These are phyloP conservation scores for Philonicus albiceps DNA, from an alignment of 2,888 invertebrate species.

Conservation along the genomic window DNA sequence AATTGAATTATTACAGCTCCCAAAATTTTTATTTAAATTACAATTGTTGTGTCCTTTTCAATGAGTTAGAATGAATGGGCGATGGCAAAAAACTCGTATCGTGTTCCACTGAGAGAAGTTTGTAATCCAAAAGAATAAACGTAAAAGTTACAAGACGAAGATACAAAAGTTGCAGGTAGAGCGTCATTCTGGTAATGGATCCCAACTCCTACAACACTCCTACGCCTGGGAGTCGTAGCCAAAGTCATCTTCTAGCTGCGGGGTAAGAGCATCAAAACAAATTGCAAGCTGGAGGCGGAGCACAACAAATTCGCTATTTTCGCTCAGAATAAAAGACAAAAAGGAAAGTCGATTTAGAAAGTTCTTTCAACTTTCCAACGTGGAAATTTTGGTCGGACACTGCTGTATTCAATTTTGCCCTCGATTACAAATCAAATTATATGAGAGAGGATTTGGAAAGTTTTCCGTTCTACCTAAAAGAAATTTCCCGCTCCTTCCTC, in stretches of 20 bases:
- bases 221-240: neutral
- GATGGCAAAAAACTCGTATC: neutral
- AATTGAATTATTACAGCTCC: neutral
- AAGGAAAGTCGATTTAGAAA: neutral
- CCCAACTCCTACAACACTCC: neutral
- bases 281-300: neutral
- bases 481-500: neutral
- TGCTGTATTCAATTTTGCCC: conserved; percentile 13
- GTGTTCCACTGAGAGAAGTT: neutral
- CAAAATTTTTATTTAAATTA: neutral
- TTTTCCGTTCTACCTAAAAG: neutral
- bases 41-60: neutral
- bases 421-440: conserved; percentile 28
- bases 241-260: neutral
- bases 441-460: conserved; percentile 20
- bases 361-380: neutral
- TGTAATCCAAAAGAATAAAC: neutral
- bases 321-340: neutral
- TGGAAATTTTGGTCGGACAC: neutral
- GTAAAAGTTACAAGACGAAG: neutral
- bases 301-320: neutral
- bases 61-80: neutral
- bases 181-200: neutral
- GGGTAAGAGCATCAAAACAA: neutral
- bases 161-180: neutral